A percentile compares a stretch with the other conserved stretches of the same genome.
Conservation (phyloP, 2,797 vertebrate species). For the Chaetodon trifasciatus region DNA sequence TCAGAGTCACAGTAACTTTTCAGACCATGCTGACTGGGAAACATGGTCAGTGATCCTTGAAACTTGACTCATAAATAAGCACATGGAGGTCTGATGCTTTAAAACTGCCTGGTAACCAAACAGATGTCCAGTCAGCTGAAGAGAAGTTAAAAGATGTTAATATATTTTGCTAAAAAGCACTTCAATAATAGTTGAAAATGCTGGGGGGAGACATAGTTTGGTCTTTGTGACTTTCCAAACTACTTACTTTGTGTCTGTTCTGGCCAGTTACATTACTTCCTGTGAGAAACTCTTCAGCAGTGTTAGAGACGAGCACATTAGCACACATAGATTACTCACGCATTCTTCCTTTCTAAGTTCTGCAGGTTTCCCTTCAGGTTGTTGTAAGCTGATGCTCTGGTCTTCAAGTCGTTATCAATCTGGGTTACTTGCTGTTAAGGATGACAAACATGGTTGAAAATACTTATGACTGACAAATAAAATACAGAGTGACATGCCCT, state of each 20-base stretch:
- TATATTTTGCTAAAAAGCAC: neutral
- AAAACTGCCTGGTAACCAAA: neutral
- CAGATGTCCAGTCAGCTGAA: neutral
- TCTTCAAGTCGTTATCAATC: conserved; percentile 98
- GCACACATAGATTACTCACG: conserved; percentile 86
- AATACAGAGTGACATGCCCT: neutral
- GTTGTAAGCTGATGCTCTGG: conserved; percentile 96
- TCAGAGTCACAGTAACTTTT: conserved; percentile 9
- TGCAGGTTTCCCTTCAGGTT: conserved; percentile 98
- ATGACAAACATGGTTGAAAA: neutral
- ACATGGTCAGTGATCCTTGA: neutral
- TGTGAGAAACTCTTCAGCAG: neutral
- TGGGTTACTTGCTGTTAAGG: conserved; percentile 92
- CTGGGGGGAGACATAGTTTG: neutral
- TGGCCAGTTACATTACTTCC: neutral
- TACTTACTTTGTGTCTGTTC: neutral
- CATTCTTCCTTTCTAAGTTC: conserved; percentile 98
- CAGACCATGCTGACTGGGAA: neutral
- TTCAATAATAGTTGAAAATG: neutral
- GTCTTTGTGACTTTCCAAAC: neutral
- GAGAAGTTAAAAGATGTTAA: neutral
- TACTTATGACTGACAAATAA: neutral
- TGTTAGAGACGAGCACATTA: neutral
- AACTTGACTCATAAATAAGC: neutral
- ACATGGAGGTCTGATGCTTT: neutral